phyloP scores from a whole-genome alignment of 2,888 invertebrate genomes.

The Frankliniella intonsa region DNA sequence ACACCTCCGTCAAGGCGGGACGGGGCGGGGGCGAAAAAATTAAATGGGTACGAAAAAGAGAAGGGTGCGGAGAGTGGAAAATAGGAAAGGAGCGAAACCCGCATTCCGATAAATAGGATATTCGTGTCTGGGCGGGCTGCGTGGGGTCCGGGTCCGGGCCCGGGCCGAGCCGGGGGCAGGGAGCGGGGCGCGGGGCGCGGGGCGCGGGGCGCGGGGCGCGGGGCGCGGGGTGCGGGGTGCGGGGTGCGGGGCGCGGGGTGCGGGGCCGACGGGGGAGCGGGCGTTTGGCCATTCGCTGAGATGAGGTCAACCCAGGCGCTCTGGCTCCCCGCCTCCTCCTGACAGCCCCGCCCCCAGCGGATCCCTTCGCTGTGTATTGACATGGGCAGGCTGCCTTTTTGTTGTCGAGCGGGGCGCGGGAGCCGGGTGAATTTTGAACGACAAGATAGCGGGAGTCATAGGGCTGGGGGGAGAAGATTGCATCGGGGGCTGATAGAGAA shows the following conservation, averaged over 20 bases:
- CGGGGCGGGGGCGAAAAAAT: neutral
- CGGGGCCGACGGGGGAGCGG: neutral
- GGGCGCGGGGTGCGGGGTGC: neutral
- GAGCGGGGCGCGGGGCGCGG: neutral
- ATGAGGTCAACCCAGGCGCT: neutral
- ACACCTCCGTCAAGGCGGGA: neutral
- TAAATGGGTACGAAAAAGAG: constrained; percentile 7
- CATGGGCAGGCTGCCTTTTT: neutral
- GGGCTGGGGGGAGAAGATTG: neutral
- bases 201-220: neutral
- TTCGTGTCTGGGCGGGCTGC: constrained; percentile 20
- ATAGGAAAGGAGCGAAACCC: neutral
- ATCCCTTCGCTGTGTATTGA: neutral
- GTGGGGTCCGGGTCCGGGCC: neutral
- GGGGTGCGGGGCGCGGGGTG: neutral
- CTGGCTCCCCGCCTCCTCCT: neutral
- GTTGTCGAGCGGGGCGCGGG: neutral
- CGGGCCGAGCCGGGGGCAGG: neutral
- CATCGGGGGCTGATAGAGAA: neutral
- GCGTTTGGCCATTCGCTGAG: neutral
- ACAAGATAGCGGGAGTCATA: neutral
- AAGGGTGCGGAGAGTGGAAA: neutral
- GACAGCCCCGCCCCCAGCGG: neutral
- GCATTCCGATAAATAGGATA: constrained; percentile 26
- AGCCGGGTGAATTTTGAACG: constrained; percentile 18